Conservation (phyloP, 2,113 vertebrate species). For the Zosterops hypoxanthus region DNA sequence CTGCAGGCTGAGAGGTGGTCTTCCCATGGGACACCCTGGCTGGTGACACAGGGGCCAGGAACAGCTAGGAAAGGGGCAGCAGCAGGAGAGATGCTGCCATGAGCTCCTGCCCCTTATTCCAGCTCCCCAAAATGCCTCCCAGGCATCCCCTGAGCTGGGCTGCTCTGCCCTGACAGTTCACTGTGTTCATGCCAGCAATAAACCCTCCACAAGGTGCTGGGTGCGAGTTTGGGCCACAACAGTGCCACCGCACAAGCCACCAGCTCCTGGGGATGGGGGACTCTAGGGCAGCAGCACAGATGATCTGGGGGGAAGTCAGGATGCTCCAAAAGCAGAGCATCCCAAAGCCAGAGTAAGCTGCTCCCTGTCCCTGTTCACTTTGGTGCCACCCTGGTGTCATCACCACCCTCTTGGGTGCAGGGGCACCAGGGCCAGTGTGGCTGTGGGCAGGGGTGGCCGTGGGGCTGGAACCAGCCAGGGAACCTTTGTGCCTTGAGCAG, state of each 20-base stretch:
- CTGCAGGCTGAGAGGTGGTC: neutral
- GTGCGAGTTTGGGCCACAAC: neutral
- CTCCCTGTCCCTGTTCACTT: neutral
- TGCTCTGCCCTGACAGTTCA: conserved; percentile 20
- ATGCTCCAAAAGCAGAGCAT: neutral
- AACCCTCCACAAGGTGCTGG: neutral
- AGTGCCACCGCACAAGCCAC: neutral
- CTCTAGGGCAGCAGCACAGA: neutral
- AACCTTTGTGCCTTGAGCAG: conserved; percentile 62
- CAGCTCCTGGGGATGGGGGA: neutral
- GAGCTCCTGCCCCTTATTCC: neutral
- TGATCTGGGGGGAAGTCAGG: neutral
- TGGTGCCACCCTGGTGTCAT: neutral
- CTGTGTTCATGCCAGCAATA: conserved; percentile 68
- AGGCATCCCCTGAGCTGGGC: neutral
- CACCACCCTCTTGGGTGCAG: rapidly evolving
- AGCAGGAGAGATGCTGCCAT: neutral
- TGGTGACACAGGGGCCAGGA: neutral
- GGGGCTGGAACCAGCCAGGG: neutral
- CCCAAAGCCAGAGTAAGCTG: neutral
- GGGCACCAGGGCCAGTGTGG: neutral
- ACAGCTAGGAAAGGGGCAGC: neutral
- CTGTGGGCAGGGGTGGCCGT: neutral
- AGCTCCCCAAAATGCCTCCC: neutral
- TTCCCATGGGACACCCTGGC: neutral